Percentiles rank a stretch among this genome's conserved stretches.
Conservation (phyloP, 1,140 invertebrate genomes). For the Dinothrombium tinctorium region DNA sequence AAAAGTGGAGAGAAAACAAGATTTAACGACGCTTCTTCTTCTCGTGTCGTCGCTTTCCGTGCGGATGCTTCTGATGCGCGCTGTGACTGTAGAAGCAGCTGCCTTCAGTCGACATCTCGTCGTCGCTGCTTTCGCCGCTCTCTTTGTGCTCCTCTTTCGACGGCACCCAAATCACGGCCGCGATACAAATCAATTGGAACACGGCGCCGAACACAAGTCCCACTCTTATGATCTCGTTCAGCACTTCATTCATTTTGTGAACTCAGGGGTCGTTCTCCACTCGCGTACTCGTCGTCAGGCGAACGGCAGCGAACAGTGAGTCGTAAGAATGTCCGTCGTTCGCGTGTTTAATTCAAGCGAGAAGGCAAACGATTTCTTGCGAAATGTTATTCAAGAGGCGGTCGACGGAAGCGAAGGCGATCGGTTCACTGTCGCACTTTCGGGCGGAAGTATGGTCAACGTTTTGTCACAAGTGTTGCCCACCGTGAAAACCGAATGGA, state of each 20-base stretch:
- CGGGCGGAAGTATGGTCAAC: slow-evolving; percentile 70
- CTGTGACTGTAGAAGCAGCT: too few relatives aligned
- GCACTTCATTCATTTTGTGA: too few relatives aligned
- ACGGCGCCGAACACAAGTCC: slow-evolving; percentile 39
- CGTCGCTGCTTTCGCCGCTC: too few relatives aligned
- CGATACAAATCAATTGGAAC: slow-evolving; percentile 38
- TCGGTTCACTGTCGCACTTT: slow-evolving; percentile 14
- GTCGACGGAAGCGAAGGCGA: slow-evolving; percentile 10
- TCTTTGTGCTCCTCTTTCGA: too few relatives aligned
- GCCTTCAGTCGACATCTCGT: too few relatives aligned
- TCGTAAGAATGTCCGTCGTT: slow-evolving; percentile 4
- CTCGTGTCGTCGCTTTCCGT: too few relatives aligned
- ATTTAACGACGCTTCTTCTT: too few relatives aligned
- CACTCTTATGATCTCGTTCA: slow-evolving; percentile 34
- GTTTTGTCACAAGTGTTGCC: slow-evolving; percentile 46
- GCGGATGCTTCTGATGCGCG: too few relatives aligned
- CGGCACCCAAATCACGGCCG: slow-evolving; percentile 29
- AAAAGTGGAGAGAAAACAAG: too few relatives aligned
- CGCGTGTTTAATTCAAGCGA: slow-evolving; percentile 5
- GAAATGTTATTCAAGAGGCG: slow-evolving; percentile 6
- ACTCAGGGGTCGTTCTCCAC: too few relatives aligned
- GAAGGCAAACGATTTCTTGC: slow-evolving; percentile 9
- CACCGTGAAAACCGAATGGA: slow-evolving; percentile 40
- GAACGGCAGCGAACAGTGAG: slow-evolving; percentile 5
- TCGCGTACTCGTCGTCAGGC: too few relatives aligned